Evolutionary conservation across 1,140 invertebrate genomes (phyloP).

Genomic region (Apolygus lucorum): DNA sequence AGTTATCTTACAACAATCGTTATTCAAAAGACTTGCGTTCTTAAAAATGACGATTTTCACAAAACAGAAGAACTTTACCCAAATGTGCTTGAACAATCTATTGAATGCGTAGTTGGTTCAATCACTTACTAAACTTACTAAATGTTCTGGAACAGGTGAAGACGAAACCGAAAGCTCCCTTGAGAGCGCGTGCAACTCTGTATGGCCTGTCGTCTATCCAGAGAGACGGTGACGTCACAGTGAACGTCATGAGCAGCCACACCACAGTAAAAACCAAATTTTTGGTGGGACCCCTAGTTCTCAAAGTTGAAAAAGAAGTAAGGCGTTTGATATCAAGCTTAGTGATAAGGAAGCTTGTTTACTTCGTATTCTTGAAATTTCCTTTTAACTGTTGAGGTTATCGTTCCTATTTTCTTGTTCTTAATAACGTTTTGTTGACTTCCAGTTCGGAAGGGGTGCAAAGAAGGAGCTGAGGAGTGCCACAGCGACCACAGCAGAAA

Average conservation of each 20-base stretch:
- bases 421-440: no score
- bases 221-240: slow-evolving; percentile 64
- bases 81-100: no score
- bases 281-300: slow-evolving; percentile 60
- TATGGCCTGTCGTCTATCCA: slow-evolving; percentile 66
- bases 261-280: slow-evolving; percentile 74
- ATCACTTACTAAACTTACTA: no score
- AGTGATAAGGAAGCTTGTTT: no score
- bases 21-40: no score
- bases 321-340: no score
- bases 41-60: no score
- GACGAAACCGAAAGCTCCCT: slow-evolving; percentile 28
- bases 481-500: slow-evolving; percentile 73
- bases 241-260: slow-evolving; percentile 65
- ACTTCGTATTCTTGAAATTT: neutral
- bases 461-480: slow-evolving; percentile 69
- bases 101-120: no score
- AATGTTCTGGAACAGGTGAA: slow-evolving; percentile 22
- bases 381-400: no score
- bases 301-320: slow-evolving; percentile 73
- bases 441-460: slow-evolving; percentile 59
- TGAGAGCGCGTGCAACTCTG: slow-evolving; percentile 61
- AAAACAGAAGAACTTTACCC: no score
- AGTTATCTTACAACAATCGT: no score
- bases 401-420: no score